Evolutionary conservation across 2,888 invertebrate species (phyloP).

Genomic region (Aspidiotus destructor): DNA sequence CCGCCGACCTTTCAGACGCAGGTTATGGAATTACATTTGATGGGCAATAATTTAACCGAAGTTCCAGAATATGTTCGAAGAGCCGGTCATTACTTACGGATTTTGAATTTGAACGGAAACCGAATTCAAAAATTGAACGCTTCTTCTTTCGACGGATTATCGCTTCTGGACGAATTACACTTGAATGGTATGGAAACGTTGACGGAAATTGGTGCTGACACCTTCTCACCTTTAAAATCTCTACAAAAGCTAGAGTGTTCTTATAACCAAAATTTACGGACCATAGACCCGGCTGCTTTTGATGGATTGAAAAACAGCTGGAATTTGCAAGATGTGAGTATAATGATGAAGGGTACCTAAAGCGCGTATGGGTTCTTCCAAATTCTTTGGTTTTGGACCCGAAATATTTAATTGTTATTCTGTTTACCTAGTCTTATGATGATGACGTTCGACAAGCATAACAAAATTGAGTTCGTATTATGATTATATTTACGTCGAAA

Average conservation of each 20-base stretch:
- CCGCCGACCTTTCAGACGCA: not conserved
- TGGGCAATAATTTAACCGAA: conserved; percentile 28
- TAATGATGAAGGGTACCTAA: no score
- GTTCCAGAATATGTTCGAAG: conserved; percentile 24
- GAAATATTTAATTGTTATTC: no score
- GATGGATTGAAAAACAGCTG: not conserved
- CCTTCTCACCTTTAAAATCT: conserved; percentile 29
- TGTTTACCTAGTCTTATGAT: no score
- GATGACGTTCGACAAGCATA: no score
- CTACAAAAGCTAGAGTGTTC: conserved; percentile 20
- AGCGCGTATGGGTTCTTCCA: no score
- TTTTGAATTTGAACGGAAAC: conserved; percentile 33
- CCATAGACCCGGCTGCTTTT: conserved; percentile 30
- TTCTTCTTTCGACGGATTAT: conserved; percentile 26
- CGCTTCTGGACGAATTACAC: conserved; percentile 22
- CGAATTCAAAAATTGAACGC: conserved; percentile 24
- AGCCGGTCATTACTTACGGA: conserved; percentile 9
- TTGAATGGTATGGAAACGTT: conserved; percentile 29
- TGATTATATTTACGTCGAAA: no score
- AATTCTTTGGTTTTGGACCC: no score
- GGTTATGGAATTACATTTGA: conserved; percentile 24
- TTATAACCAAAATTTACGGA: conserved; percentile 20
- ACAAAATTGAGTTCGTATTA: no score
- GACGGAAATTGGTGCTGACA: conserved; percentile 12
- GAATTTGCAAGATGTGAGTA: conserved; percentile 7